Conservation (phyloP, 2,797 vertebrate genomes). For the Denticeps clupeoides region DNA sequence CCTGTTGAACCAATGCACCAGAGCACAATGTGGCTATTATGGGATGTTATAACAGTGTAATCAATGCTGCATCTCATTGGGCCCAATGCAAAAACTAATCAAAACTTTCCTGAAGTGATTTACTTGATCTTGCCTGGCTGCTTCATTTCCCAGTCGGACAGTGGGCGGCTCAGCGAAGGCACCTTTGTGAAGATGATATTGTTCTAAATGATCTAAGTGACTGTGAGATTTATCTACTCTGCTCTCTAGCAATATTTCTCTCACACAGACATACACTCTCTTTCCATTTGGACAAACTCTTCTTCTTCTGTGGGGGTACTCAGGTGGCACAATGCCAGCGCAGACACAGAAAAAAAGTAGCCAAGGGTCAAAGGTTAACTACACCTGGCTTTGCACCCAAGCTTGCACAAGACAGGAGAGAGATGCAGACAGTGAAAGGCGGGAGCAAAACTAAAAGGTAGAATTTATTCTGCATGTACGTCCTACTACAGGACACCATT, state of each 20-base stretch:
- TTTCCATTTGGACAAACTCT: too few species aligned
- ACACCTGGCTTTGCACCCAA: too few species aligned
- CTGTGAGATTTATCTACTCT: neutral
- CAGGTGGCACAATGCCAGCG: too few species aligned
- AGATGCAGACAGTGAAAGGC: too few species aligned
- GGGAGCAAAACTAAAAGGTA: too few species aligned
- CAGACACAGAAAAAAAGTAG: too few species aligned
- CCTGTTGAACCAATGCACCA: neutral
- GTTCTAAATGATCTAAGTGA: neutral
- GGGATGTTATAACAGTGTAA: neutral
- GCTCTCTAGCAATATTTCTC: neutral
- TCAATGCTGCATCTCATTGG: neutral
- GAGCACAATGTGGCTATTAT: too few species aligned
- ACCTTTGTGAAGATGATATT: conserved; percentile 3
- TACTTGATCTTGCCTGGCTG: neutral
- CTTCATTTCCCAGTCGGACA: neutral
- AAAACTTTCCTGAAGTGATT: neutral
- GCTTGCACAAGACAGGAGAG: too few species aligned
- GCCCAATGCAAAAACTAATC: neutral
- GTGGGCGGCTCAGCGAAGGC: neutral
- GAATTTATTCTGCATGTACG: too few species aligned
- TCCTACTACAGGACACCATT: too few species aligned
- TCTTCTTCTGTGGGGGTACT: too few species aligned
- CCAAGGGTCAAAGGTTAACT: too few species aligned
- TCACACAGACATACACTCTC: neutral